These are phyloP conservation scores for Danio rerio DNA, from an alignment of 2,113 vertebrate genomes.

Conservation along the genomic window DNA sequence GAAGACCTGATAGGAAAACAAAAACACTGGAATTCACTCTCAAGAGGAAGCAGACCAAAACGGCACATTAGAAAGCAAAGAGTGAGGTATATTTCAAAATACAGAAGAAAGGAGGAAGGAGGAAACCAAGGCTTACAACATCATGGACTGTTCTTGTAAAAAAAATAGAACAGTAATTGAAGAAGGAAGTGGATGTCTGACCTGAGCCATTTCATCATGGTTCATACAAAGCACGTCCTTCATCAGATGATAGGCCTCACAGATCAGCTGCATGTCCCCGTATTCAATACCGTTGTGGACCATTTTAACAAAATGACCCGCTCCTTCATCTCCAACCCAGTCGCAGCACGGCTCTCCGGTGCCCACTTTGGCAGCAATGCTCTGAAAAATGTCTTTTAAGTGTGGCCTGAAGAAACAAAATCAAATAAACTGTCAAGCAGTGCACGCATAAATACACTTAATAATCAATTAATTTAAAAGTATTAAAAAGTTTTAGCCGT, in stretches of 20 bases:
- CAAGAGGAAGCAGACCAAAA: conserved; percentile 21
- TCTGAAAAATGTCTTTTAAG: conserved; percentile 96
- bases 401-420: conserved; percentile 83
- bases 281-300: conserved; percentile 99
- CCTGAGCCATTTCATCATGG: conserved; percentile 90
- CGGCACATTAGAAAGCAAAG: neutral
- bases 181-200: conserved; percentile 59
- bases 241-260: conserved; percentile 98
- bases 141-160: neutral
- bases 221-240: conserved; percentile 90
- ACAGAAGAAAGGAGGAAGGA: conserved; percentile 17
- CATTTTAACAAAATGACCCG: conserved; percentile 98
- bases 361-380: conserved; percentile 94
- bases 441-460: neutral
- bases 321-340: conserved; percentile 96
- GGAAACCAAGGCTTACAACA: conserved; percentile 32
- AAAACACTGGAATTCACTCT: neutral
- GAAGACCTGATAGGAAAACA: conserved; percentile 77
- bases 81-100: conserved; percentile 26
- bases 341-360: conserved; percentile 97
- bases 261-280: conserved; percentile 98
- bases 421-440: neutral
- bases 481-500: too few species aligned
- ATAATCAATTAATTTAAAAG: too few species aligned
- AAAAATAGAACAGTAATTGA: neutral